Evolutionary conservation across 2,888 invertebrate species (phyloP).

Genomic region (Drosophila nr. perissopoda): DNA sequence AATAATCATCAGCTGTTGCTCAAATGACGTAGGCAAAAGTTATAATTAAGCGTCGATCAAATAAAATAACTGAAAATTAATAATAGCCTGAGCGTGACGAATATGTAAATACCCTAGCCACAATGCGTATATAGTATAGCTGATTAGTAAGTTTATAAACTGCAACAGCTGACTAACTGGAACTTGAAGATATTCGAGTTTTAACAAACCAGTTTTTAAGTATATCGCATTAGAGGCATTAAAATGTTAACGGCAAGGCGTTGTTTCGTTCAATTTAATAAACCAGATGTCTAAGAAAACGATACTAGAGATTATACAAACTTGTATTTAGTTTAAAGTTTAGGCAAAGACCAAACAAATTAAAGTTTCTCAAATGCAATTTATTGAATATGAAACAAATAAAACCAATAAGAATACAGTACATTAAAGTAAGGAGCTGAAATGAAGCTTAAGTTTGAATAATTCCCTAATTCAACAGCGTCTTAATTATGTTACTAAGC

Average conservation of each 20-base stretch:
- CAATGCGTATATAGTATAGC: slow-evolving; percentile 13
- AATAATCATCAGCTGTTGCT: slow-evolving; percentile 57
- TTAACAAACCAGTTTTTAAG: slow-evolving; percentile 23
- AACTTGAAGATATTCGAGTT: slow-evolving; percentile 2
- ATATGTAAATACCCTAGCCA: slow-evolving; percentile 55
- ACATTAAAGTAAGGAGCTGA: background rate
- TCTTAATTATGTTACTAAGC: background rate
- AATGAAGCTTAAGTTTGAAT: background rate
- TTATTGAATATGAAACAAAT: background rate
- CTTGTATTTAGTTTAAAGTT: background rate
- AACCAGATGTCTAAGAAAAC: slow-evolving; percentile 23
- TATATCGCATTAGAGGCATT: slow-evolving; percentile 6
- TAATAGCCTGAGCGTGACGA: slow-evolving; percentile 45
- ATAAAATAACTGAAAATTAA: slow-evolving; percentile 55
- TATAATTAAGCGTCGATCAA: slow-evolving; percentile 75
- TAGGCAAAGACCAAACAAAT: background rate
- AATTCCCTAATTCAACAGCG: background rate
- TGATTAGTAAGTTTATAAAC: slow-evolving; percentile 16
- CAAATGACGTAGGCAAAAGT: slow-evolving; percentile 73
- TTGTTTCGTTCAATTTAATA: slow-evolving; percentile 16
- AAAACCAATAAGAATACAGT: background rate
- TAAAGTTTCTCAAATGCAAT: background rate
- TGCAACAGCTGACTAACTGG: slow-evolving; percentile 4
- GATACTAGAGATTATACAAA: slow-evolving; percentile 8
- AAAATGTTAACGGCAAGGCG: slow-evolving; percentile 12